Evolutionary conservation across 2,797 vertebrate species (phyloP), one percentile per base, ranked within the genome.

Genomic region (Manis crassicaudata): DNA sequence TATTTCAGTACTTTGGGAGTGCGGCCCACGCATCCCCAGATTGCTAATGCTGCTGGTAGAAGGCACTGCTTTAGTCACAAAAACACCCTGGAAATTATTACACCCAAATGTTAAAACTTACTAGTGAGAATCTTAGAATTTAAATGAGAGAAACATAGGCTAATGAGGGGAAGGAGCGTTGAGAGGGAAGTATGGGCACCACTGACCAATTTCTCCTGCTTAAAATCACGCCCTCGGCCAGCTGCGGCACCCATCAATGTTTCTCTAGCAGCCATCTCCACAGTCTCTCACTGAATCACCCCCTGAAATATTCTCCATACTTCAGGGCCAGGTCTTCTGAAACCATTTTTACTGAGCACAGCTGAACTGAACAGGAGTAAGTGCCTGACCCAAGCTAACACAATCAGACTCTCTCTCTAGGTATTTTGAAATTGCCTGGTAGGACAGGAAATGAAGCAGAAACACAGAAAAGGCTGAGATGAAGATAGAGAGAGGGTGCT

Each of bases 111-210:
- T 62, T 37, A 89, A 62, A 14, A 62, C 35, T 86, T 81, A 43
- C 54, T 70, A 75, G 50, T 46, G 37, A 81, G 56, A 32, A 82
- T 90, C 68, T 94, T 52, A 35, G 62, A 93, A 96, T 93, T 89
- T 67, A 76, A 79, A 76, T 52, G 63, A 80, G 29, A 93, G n/a
- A 72, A 93, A 82, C 25, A 50, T 0, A 52, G 40, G 65, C 70
- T 76, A 70, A 25, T 35, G 46, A 95, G 52, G 35, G 35, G 14
- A 37, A 40, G 29, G 16, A 46, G 29, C 86, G 37, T 76, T 25
- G 25, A 75, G 13, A 76, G n/a, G 35, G 60, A 81, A 94, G 62
- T 54, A 91, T 88, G 88, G 90, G 40, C 25, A 62, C 43, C 60
- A 37, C 35, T 10, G 77, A 63, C 25, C 65, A 65, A 40, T 54